Conservation (phyloP, 2,888 invertebrate genomes). For the Leucoma salicis region DNA sequence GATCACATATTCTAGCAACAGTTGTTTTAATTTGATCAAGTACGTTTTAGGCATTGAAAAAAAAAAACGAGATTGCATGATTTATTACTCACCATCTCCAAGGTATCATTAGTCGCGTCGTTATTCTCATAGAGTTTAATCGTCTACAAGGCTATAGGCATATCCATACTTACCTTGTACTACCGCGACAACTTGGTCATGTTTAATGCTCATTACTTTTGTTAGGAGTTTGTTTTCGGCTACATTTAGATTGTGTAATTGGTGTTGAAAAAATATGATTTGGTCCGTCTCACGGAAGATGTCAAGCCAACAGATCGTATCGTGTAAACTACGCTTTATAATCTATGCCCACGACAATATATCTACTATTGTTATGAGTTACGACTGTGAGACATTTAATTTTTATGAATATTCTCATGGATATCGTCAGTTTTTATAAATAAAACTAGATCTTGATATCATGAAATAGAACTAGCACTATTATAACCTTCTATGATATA, state of each 20-base stretch:
- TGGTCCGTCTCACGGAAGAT: constrained; percentile 66
- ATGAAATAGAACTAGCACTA: constrained; percentile 65
- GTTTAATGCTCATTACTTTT: constrained; percentile 42
- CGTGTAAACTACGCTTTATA: constrained; percentile 68
- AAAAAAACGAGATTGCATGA: constrained; percentile 36
- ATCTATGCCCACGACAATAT: constrained; percentile 60
- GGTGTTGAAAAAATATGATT: constrained; percentile 68
- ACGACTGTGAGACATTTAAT: constrained; percentile 72
- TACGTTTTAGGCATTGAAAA: constrained; percentile 16
- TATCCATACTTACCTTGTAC: constrained; percentile 40
- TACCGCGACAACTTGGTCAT: constrained; percentile 39
- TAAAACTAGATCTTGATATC: constrained; percentile 46
- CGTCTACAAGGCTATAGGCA: constrained; percentile 14
- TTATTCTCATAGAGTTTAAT: constrained; percentile 23
- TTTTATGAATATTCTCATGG: constrained; percentile 60
- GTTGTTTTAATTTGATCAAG: constrained; percentile 38
- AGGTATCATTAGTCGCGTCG: constrained; percentile 30
- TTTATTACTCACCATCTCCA: constrained; percentile 32
- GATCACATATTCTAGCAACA: constrained; percentile 26
- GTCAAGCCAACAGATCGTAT: constrained; percentile 60
- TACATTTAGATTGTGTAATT: constrained; percentile 60
- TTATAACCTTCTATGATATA: constrained; percentile 52
- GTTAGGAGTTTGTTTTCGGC: constrained; percentile 56
- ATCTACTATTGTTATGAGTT: constrained; percentile 58
- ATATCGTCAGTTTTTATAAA: constrained; percentile 38